Base-by-base conservation (phyloP, 1,140 invertebrate genomes). In the Listronotus bonariensis region DNA sequence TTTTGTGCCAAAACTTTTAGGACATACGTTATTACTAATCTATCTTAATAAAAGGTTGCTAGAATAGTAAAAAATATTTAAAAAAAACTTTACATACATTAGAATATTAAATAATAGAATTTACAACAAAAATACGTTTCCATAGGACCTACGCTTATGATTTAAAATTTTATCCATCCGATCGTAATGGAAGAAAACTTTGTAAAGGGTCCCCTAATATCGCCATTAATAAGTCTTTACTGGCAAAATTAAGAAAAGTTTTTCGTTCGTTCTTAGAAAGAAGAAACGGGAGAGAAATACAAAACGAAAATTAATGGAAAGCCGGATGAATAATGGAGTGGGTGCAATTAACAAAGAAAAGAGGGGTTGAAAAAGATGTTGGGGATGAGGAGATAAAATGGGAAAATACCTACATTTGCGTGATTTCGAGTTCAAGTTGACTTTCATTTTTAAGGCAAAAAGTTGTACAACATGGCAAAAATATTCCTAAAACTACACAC, bases 291-390 rank as follows among this genome's bases (percentile, higher is more conserved):
- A 65, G 53, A 49, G 52, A 57, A 57, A 42, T 48, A 57, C 52
- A 65, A 65, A 65, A 65, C 62, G 52, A 56, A 65, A 56, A 57
- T 56, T 65, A 61, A 61, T 61, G 58, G 58, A 53, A 61, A 42
- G 54, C 52, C 32, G 17, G 51, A 65, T 65, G 52, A 65, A 65
- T 65, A 57, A 65, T 56, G 52, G 53, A 57, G 62, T 26, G 26
- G 14, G 53, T 56, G 62, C 53, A 48, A 55, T 65, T 55, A 57
- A 56, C 52, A 65, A 56, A 48, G 42, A 31, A 43, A 64, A 42
- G 53, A 53, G 53, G 34, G 8, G n/a, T 38, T 31, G 56, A 58
- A 58, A 48, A 58, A 48, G 12, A 58, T 34, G 41, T 46, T 58
- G 31, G n/a, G 42, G 17, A 12, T 9, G 31, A 46, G 41, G 56